These are phyloP conservation scores for Pollenia griseotomentosa DNA, from an alignment of 2,888 invertebrate species.

Conservation along the genomic window DNA sequence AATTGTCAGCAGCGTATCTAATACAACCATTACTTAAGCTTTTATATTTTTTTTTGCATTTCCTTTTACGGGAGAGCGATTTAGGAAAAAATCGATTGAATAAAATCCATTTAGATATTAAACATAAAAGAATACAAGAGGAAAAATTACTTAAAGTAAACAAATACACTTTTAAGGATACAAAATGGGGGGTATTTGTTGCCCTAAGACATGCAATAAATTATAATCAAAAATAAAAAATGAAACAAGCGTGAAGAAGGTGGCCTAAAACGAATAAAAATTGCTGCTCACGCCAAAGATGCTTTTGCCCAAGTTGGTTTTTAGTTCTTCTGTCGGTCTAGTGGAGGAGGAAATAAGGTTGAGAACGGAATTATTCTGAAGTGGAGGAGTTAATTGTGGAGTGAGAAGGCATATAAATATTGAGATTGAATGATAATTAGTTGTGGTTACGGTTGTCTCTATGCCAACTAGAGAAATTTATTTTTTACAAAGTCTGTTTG, in stretches of 20 bases:
- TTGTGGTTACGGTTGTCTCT: constrained; percentile 46
- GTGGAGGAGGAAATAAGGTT: background rate
- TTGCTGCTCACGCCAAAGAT: constrained; percentile 51
- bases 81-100: background rate
- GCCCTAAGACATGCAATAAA: constrained; percentile 64
- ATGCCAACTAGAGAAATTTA: background rate
- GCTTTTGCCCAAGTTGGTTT: background rate
- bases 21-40: constrained; percentile 46
- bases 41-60: constrained; percentile 12
- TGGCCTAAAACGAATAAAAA: constrained; percentile 46
- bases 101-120: constrained; percentile 52
- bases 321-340: background rate
- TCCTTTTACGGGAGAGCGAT: background rate
- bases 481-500: constrained; percentile 4
- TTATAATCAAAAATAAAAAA: constrained; percentile 50
- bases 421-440: constrained; percentile 56
- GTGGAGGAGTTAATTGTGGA: background rate
- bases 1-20: constrained; percentile 69
- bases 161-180: constrained; percentile 2
- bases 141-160: constrained; percentile 20
- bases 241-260: background rate
- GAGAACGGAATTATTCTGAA: background rate
- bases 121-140: background rate
- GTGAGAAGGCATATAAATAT: background rate
- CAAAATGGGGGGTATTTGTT: constrained; percentile 25